Evolutionary conservation across 2,888 invertebrate species (phyloP).

Genomic region (Drosophila paramelanica): DNA sequence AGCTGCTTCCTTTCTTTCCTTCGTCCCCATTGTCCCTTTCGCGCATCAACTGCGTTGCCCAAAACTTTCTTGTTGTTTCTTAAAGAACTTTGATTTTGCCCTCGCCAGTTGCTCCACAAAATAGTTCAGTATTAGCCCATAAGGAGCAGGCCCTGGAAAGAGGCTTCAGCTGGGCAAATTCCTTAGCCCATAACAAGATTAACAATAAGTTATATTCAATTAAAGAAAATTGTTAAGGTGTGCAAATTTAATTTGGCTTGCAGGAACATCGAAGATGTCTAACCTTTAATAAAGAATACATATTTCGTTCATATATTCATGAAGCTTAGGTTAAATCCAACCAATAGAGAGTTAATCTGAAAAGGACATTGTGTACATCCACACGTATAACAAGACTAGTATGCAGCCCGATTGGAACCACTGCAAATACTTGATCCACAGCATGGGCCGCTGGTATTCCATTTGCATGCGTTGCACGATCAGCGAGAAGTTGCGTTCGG

Average conservation of each 20-base stretch:
- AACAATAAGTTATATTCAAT: conserved; percentile 1
- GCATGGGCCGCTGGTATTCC: background rate
- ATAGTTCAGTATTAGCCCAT: conserved; percentile 3
- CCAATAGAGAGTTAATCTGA: background rate
- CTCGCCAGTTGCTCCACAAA: conserved; percentile 12
- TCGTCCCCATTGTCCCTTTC: background rate
- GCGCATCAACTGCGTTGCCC: background rate
- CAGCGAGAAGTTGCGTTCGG: background rate
- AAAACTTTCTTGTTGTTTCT: conserved; percentile 14
- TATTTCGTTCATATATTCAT: too few relatives aligned
- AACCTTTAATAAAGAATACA: background rate
- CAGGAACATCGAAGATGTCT: background rate
- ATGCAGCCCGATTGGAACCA: conserved; percentile 16
- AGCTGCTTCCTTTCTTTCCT: background rate
- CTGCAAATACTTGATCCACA: conserved; percentile 1
- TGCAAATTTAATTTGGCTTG: background rate
- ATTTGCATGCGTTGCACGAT: background rate
- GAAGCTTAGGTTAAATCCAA: too few relatives aligned
- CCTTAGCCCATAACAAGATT: background rate
- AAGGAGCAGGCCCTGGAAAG: background rate
- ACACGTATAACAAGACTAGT: background rate
- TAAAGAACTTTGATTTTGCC: conserved; percentile 47
- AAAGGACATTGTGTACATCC: background rate
- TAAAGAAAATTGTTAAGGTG: background rate
- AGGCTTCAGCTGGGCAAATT: background rate